These are phyloP conservation scores for Rhingia campestris DNA, from an alignment of 2,888 invertebrate species.

Conservation along the genomic window DNA sequence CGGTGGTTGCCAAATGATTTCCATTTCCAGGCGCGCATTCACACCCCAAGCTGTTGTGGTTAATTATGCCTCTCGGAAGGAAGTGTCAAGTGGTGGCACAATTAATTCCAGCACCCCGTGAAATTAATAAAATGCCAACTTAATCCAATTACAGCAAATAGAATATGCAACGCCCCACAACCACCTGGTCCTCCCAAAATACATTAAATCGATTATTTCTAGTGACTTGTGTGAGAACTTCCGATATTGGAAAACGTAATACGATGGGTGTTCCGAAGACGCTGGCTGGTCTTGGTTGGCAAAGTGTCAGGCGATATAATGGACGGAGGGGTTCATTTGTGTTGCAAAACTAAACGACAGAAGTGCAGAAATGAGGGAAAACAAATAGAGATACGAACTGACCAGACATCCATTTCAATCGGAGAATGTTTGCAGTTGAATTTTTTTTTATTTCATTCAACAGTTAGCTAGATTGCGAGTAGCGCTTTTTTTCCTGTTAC, in stretches of 20 bases:
- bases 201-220: slow-evolving; percentile 46
- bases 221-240: slow-evolving; percentile 8
- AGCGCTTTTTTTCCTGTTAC: neutral
- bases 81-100: slow-evolving; percentile 44
- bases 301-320: slow-evolving; percentile 22
- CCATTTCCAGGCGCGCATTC: slow-evolving; percentile 4
- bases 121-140: slow-evolving; percentile 11
- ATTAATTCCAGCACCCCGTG: slow-evolving; percentile 57
- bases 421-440: slow-evolving; percentile 41
- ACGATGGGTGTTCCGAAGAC: slow-evolving; percentile 46
- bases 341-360: neutral
- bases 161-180: neutral
- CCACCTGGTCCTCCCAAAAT: neutral
- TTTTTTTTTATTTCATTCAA: slow-evolving; percentile 59
- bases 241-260: slow-evolving; percentile 59
- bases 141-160: slow-evolving; percentile 36
- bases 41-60: slow-evolving; percentile 23
- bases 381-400: neutral
- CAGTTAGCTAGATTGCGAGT: slow-evolving; percentile 41
- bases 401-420: slow-evolving; percentile 2
- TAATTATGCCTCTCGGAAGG: slow-evolving; percentile 52
- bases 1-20: slow-evolving; percentile 35
- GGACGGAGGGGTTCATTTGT: slow-evolving; percentile 9
- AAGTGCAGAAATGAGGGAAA: neutral
- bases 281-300: slow-evolving; percentile 29